Conservation (phyloP, 2,113 vertebrate genomes). For the Lepus timidus region DNA sequence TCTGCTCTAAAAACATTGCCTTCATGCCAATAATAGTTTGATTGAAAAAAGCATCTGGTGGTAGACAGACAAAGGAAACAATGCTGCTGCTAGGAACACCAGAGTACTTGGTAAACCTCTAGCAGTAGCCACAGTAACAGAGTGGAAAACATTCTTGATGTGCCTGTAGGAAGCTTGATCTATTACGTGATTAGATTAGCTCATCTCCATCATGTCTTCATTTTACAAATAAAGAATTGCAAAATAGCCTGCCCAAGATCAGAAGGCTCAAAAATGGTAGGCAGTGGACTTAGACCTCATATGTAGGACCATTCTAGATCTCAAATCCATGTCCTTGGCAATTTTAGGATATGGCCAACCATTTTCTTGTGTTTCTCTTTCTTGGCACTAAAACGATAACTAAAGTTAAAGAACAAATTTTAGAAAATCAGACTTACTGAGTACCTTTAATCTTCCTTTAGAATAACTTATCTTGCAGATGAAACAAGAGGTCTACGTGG, state of each 20-base stretch:
- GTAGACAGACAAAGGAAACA: not conserved
- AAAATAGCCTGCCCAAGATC: not conserved
- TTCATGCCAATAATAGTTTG: not conserved
- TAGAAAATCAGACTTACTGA: slow-evolving; percentile 11
- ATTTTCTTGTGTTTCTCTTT: not conserved
- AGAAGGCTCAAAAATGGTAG: not conserved
- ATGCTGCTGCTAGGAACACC: not conserved
- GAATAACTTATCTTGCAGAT: slow-evolving; percentile 30
- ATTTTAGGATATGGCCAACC: not conserved
- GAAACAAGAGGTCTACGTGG: not conserved
- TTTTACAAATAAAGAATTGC: not conserved
- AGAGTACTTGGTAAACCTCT: not conserved
- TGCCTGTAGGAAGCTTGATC: not conserved
- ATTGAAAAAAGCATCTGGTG: not conserved
- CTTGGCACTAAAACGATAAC: not conserved
- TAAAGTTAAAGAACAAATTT: slow-evolving; percentile 35
- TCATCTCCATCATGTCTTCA: not conserved
- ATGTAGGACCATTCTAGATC: not conserved
- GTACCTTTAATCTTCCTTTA: slow-evolving; percentile 54
- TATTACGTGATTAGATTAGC: not conserved
- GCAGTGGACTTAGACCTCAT: not conserved
- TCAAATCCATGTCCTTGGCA: not conserved
- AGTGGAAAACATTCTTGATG: not conserved
- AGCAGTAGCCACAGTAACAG: not conserved
- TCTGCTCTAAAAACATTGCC: not conserved